Evolutionary conservation across 2,113 vertebrate genomes (phyloP), one percentile per base, ranked within the genome.

Genomic region (Perca flavescens): DNA sequence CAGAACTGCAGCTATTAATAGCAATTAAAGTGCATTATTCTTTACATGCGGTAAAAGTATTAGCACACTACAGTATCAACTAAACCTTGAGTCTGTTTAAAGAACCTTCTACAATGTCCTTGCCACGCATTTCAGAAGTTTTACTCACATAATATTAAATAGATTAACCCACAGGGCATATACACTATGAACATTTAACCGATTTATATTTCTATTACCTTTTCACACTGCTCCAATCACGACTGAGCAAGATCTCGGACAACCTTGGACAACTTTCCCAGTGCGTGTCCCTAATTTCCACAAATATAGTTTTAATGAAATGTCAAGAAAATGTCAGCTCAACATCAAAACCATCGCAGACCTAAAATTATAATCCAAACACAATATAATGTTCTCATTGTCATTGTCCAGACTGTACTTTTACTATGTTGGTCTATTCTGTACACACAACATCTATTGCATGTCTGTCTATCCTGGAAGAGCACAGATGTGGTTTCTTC

Each of bases 41-140:
- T 19, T 28, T 5, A 68, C n/a, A 40, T 46, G 65, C 21, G 67
- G n/a, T 34, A n/a, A 71, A 79, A 47, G n/a, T 65, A n/a, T 46
- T 66, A 34, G 22, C 12, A 36, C 40, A 17, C 0, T 22, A 40
- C 50, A 67, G 5, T 17, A 40, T 10, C 40, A 22, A 60, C 40
- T 43, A 43, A 43, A 43, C 11, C 40, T 16, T 5, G 3, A 40
- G 11, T 14, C 65, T 21, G 31, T 31, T 68, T 53, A 14, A 4
- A n/a, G 34, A 61, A 40, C 2, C n/a, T 22, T 17, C 28, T 16
- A 53, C 3, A 16, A 12, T 58, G 54, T 47, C 63, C 43, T 28
- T 17, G 22, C 43, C 34, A 22, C 1, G 1, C n/a, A 46, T 52
- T 28, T 62, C 3, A 31, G 6, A 47, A 21, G 12, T 64, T 71